These are phyloP conservation scores for Glossophaga mutica DNA, from an alignment of 2,797 vertebrate genomes.

Conservation along the genomic window DNA sequence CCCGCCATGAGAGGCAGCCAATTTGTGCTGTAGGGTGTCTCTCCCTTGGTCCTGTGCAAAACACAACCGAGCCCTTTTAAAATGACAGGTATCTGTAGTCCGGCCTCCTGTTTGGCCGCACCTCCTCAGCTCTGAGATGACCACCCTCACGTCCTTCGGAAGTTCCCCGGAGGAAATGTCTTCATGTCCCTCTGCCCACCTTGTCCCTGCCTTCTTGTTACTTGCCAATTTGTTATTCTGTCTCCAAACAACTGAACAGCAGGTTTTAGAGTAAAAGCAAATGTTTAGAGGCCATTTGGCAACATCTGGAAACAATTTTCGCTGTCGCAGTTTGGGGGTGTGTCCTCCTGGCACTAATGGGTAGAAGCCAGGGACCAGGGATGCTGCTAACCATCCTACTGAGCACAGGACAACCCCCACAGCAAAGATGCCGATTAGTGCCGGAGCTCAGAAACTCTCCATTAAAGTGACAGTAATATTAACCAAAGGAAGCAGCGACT, in stretches of 20 bases:
- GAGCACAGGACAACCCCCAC: neutral
- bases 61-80: neutral
- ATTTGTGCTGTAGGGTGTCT: neutral
- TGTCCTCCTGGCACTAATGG: neutral
- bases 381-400: neutral
- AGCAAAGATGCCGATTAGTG: accelerated
- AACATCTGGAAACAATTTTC: neutral
- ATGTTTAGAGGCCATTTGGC: neutral
- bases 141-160: neutral
- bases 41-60: neutral
- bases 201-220: neutral
- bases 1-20: neutral
- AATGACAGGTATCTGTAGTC: neutral
- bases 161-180: neutral
- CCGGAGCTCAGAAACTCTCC: no score
- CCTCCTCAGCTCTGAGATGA: neutral
- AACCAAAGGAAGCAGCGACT: accelerated
- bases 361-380: no score
- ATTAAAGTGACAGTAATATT: accelerated
- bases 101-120: accelerated
- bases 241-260: neutral
- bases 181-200: neutral
- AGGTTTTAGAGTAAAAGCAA: neutral
- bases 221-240: neutral
- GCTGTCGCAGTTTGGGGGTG: neutral